Percentiles rank a stretch among this genome's conserved stretches.
These are phyloP conservation scores for Nannoperca australis DNA, from an alignment of 2,797 vertebrate species.

Conservation along the genomic window DNA sequence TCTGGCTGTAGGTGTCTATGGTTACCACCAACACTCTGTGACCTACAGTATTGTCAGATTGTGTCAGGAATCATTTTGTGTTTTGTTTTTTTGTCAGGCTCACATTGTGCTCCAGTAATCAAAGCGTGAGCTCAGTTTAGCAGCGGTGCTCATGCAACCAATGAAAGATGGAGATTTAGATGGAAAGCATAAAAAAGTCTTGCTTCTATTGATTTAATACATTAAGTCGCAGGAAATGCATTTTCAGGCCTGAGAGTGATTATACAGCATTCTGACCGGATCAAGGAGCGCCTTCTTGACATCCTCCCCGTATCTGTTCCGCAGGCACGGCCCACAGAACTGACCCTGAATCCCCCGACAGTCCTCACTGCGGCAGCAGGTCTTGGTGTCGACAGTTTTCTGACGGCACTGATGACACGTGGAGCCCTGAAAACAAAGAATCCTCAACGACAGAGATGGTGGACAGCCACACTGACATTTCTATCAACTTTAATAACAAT, in stretches of 20 bases:
- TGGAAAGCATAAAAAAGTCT: too few species aligned
- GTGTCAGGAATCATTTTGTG: too few species aligned
- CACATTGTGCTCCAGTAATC: not conserved
- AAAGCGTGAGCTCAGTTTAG: not conserved
- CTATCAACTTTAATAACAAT: not conserved
- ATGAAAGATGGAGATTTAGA: too few species aligned
- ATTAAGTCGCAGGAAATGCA: not conserved
- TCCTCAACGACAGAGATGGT: not conserved
- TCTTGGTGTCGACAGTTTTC: constrained; percentile 87
- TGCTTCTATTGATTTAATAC: not conserved
- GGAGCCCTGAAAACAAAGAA: constrained; percentile 78
- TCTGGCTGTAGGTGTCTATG: too few species aligned
- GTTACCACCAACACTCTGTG: not conserved
- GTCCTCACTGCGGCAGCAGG: constrained; percentile 81
- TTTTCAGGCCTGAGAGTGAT: constrained; percentile 1
- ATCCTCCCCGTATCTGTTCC: constrained; percentile 87
- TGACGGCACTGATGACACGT: constrained; percentile 88
- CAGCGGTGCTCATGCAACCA: too few species aligned
- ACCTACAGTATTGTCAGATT: too few species aligned
- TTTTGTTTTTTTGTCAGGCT: not conserved
- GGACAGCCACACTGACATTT: not conserved
- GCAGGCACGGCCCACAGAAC: constrained; percentile 88
- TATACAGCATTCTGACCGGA: constrained; percentile 75
- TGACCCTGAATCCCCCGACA: constrained; percentile 86
- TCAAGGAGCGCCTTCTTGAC: constrained; percentile 83